Evolutionary conservation across 2,797 vertebrate species (phyloP).

Genomic region (Galagoides demidoff): DNA sequence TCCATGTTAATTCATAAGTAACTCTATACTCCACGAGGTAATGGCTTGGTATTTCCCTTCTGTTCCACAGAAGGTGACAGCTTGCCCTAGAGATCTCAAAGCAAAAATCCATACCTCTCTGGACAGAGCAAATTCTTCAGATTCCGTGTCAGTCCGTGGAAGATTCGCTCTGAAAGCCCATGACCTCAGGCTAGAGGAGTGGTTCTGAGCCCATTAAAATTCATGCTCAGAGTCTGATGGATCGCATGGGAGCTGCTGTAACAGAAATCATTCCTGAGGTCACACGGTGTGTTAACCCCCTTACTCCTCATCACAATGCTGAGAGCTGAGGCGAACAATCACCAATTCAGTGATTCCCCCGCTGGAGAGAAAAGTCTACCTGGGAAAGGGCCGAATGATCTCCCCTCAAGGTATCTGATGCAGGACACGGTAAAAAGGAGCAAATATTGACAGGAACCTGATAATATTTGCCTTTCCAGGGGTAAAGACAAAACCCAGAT

Average conservation of each 20-base stretch:
- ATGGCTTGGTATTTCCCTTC: slow-evolving; percentile 32
- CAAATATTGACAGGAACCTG: slow-evolving; percentile 58
- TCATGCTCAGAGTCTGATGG: slow-evolving; percentile 12
- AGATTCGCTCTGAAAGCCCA: slow-evolving; percentile 35
- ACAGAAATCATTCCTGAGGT: slow-evolving; percentile 32
- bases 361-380: not conserved
- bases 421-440: not conserved
- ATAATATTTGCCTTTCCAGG: slow-evolving; percentile 13
- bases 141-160: not conserved
- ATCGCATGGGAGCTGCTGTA: slow-evolving; percentile 2
- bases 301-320: not conserved
- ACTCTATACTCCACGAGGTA: not conserved
- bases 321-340: slow-evolving; percentile 6
- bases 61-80: not conserved
- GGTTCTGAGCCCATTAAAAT: slow-evolving; percentile 53
- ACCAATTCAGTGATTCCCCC: not conserved
- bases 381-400: not conserved
- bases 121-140: slow-evolving; percentile 14
- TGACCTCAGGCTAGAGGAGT: slow-evolving; percentile 2
- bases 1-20: not conserved
- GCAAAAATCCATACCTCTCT: not conserved
- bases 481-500: not conserved
- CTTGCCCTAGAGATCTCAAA: not conserved
- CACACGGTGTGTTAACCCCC: not conserved
- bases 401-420: not conserved